These are phyloP conservation scores for Ctenochaetus hawaiiensis DNA, from an alignment of 2,797 vertebrate species.

Conservation along the genomic window DNA sequence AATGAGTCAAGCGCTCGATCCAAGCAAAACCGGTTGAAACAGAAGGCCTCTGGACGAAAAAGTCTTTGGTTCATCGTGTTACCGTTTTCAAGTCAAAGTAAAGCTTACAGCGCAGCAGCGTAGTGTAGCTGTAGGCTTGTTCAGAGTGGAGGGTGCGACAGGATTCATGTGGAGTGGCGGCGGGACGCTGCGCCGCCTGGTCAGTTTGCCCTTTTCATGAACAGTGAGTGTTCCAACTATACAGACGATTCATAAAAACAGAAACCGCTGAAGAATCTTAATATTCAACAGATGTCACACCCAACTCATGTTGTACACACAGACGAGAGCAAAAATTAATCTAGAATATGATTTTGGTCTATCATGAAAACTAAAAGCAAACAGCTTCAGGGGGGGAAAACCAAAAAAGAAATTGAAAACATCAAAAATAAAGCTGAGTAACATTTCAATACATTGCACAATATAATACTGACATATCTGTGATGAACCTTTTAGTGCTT, in stretches of 20 bases:
- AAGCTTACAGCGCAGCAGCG: slow-evolving; percentile 62
- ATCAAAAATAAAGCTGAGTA: slow-evolving; percentile 77
- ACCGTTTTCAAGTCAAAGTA: slow-evolving; percentile 69
- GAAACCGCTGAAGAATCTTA: slow-evolving; percentile 5
- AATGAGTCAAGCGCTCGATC: slow-evolving; percentile 35
- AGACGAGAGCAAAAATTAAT: slow-evolving; percentile 15
- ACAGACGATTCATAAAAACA: slow-evolving; percentile 7
- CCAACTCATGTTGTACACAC: slow-evolving; percentile 9
- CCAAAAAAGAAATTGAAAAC: not conserved
- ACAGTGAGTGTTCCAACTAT: slow-evolving; percentile 6
- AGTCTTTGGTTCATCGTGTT: slow-evolving; percentile 84
- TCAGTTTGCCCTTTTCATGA: slow-evolving; percentile 44
- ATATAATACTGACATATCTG: slow-evolving; percentile 78
- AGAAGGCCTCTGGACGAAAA: slow-evolving; percentile 77
- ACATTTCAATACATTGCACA: slow-evolving; percentile 81
- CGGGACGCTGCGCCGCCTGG: not conserved
- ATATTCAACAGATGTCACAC: slow-evolving; percentile 27
- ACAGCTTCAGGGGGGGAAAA: slow-evolving; percentile 9
- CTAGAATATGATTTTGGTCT: slow-evolving; percentile 69
- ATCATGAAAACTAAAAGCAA: slow-evolving; percentile 42
- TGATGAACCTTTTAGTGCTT: slow-evolving; percentile 61
- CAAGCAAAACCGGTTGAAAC: slow-evolving; percentile 41
- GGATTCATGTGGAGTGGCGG: slow-evolving; percentile 9
- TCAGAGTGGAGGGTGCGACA: slow-evolving; percentile 29
- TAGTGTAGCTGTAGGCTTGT: slow-evolving; percentile 53